Percentiles rank a stretch among this genome's conserved stretches.
These are phyloP conservation scores for Nemopilema nomurai DNA, from an alignment of 30 jellyfish, hydroid and myxozoan genomes.

Conservation along the genomic window DNA sequence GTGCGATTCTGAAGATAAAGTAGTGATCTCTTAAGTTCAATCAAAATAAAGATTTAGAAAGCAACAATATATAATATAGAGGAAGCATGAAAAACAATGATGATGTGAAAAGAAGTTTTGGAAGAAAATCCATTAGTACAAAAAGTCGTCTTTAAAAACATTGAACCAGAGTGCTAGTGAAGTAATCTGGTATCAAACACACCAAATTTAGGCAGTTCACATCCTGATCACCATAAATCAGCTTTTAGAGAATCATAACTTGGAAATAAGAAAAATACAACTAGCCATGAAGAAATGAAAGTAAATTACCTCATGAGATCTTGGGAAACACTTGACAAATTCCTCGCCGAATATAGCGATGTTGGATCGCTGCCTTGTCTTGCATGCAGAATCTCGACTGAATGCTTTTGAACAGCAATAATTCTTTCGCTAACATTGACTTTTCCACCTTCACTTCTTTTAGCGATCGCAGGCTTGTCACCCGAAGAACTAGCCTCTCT, in stretches of 20 bases:
- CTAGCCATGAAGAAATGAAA: background rate
- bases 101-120: no score
- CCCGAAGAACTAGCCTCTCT: background rate
- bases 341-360: slow-evolving; percentile 24
- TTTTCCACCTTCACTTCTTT: background rate
- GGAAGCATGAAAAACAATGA: no score
- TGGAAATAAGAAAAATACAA: background rate
- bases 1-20: no score
- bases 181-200: no score
- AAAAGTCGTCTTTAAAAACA: no score
- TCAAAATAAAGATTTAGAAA: no score
- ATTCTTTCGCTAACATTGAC: background rate
- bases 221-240: no score
- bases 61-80: no score
- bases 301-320: slow-evolving; percentile 52
- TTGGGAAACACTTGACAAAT: slow-evolving; percentile 30
- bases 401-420: slow-evolving; percentile 1
- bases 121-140: no score
- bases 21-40: no score
- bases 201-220: no score
- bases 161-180: no score
- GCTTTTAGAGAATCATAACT: background rate
- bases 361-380: slow-evolving; percentile 45
- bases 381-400: slow-evolving; percentile 1
- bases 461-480: background rate